Evolutionary conservation across 2,113 vertebrate species (phyloP), one percentile per base, ranked within the genome.

Genomic region (Chelonoidis abingdonii): DNA sequence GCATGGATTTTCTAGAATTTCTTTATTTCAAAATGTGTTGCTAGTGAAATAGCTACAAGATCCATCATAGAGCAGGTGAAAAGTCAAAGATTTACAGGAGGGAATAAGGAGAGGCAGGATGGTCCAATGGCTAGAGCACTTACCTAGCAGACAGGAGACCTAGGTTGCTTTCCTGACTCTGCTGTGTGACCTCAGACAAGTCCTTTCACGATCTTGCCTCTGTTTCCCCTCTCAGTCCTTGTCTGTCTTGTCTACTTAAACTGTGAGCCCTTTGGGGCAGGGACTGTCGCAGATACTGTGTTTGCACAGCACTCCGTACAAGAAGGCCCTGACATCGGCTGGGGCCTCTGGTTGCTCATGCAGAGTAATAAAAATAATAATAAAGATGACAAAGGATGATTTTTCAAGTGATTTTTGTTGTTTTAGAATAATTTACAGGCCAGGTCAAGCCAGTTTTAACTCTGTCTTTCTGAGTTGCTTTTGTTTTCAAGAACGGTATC

Each of bases 401-500:
- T 96, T 95, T 95, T 72, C 91, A 97, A 95, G 9, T 31, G 47
- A 95, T 88, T 92, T 86, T 1, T 95, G 92, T 96, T 94, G 87
- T 85, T 75, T 41, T 80, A 93, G 93, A 96, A 96, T 86, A 95
- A 85, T 91, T 97, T 84, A 53, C 83, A 91, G 88, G 89, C 79
- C 53, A 75, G 93, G 88, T 88, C 89, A 89, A 93, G 79, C 90
- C 91, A 89, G 87, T 96, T 96, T 91, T 6, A 0, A 93, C 91
- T 92, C 88, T 95, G 88, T 96, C 86, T 82, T 93, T 92, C 89
- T 89, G 83, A 96, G 83, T 80, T 93, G 86, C 87, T 93, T 87
- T 97, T 97, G 31, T 92, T 95, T 94, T 93, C 91, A 88, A 90
- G 95, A 84, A 89, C 17, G 89, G 96, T 95, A 96, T 96, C 94